These are phyloP conservation scores for Melipona quadrifasciata DNA, from an alignment of 1,140 invertebrate genomes.

Conservation along the genomic window DNA sequence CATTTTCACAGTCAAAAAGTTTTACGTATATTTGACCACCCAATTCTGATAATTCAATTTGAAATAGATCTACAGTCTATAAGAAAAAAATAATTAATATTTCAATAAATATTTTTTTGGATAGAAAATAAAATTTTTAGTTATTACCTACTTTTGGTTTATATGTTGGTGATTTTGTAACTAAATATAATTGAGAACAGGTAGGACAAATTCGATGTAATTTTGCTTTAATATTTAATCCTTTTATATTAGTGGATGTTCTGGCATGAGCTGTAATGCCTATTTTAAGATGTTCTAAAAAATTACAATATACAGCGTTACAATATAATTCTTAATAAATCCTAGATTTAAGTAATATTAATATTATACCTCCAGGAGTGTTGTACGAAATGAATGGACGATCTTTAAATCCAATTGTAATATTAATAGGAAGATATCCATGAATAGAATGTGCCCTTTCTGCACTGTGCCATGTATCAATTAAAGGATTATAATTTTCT, in stretches of 20 bases:
- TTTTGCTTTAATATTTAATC: constrained; percentile 66
- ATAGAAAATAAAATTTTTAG: neutral
- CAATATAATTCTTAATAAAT: neutral
- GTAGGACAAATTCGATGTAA: constrained; percentile 71
- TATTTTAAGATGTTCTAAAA: constrained; percentile 74
- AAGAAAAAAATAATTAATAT: constrained; percentile 28
- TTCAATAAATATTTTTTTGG: constrained; percentile 5
- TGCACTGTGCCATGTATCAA: constrained; percentile 83
- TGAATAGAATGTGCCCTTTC: constrained; percentile 84
- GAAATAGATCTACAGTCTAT: constrained; percentile 67
- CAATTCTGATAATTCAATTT: constrained; percentile 79
- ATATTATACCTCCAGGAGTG: constrained; percentile 71
- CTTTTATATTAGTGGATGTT: constrained; percentile 76
- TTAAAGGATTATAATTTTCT: constrained; percentile 83
- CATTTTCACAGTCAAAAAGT: constrained; percentile 80
- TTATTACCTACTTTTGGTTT: constrained; percentile 68
- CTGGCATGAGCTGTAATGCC: constrained; percentile 74
- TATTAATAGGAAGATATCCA: constrained; percentile 83
- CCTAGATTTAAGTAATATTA: constrained; percentile 5
- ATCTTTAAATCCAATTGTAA: constrained; percentile 76
- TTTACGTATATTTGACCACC: constrained; percentile 78
- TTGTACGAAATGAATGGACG: constrained; percentile 77
- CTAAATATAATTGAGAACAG: constrained; percentile 70
- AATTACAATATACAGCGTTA: constrained; percentile 2
- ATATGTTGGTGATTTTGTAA: constrained; percentile 69